phyloP scores from a whole-genome alignment of 2,888 invertebrate genomes.

The Scaptodrosophila latifasciaeformis region DNA sequence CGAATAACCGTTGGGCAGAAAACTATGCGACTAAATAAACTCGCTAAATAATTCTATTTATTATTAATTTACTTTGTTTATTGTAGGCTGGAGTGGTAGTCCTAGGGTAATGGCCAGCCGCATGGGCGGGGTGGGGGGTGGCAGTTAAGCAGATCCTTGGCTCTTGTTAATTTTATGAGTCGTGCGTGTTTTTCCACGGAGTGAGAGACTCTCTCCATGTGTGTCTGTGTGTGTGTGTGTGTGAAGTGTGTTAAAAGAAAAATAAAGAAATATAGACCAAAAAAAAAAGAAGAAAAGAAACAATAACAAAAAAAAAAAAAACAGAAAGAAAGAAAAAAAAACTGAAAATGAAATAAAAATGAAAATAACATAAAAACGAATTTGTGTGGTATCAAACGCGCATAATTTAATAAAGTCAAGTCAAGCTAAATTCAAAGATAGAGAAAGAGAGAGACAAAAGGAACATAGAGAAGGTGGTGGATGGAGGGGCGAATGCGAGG shows the following conservation, averaged over 20 bases:
- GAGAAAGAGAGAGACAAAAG: too few species aligned
- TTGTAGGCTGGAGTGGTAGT: neutral
- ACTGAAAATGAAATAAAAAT: constrained; percentile 20
- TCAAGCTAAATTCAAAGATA: neutral
- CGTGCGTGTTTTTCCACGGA: too few species aligned
- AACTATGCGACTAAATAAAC: too few species aligned
- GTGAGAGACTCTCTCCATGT: neutral
- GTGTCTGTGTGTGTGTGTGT: neutral
- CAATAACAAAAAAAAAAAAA: neutral
- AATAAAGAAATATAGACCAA: neutral
- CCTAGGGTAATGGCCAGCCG: neutral
- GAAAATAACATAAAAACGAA: constrained; percentile 31
- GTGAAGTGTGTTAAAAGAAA: neutral
- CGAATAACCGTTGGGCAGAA: too few species aligned
- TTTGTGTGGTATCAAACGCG: constrained; percentile 47
- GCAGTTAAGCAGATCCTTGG: too few species aligned
- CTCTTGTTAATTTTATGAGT: neutral
- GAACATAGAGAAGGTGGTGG: too few species aligned
- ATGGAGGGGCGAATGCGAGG: too few species aligned
- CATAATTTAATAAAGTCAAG: constrained; percentile 55
- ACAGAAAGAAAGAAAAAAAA: neutral
- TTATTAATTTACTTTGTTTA: constrained; percentile 18
- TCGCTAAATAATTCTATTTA: constrained; percentile 15
- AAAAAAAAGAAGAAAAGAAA: neutral
- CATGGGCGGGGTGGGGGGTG: too few species aligned